These are phyloP conservation scores for Pseudolaguvia tuberculata DNA, from an alignment of 2,113 vertebrate genomes.

Conservation along the genomic window DNA sequence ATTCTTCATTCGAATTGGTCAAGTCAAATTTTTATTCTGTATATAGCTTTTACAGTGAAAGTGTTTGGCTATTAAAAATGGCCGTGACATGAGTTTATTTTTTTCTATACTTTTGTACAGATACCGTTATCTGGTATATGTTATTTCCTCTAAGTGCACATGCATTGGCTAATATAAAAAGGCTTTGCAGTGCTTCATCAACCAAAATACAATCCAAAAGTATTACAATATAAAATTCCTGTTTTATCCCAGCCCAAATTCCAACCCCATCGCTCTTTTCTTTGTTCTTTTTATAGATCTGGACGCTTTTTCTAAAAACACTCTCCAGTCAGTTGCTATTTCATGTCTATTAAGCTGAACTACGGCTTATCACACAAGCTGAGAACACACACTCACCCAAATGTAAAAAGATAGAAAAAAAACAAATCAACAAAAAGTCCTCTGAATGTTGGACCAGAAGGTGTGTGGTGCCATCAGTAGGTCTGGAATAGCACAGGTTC, in stretches of 20 bases:
- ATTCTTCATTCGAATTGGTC: neutral
- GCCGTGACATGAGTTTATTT: neutral
- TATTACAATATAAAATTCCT: neutral
- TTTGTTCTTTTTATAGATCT: neutral
- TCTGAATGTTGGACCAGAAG: constrained; percentile 5
- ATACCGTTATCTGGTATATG: neutral
- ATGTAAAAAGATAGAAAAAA: neutral
- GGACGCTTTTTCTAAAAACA: neutral
- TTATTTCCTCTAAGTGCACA: neutral
- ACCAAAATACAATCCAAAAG: too few relatives aligned
- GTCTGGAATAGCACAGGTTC: constrained; percentile 22
- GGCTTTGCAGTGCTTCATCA: neutral
- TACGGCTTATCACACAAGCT: neutral
- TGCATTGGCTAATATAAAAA: neutral
- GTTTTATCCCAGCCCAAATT: neutral
- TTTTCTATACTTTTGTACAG: neutral
- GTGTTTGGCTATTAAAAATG: neutral
- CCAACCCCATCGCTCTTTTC: too few relatives aligned
- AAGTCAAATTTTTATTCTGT: too few relatives aligned
- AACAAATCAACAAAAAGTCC: constrained; percentile 4
- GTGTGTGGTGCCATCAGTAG: neutral
- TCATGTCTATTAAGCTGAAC: constrained; percentile 45
- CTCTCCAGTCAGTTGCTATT: constrained; percentile 34
- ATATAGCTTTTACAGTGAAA: too few relatives aligned
- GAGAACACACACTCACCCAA: constrained; percentile 1